Evolutionary conservation across 2,113 vertebrate genomes (phyloP), one percentile per base, ranked within the genome.

Genomic region (Manacus vitellinus): DNA sequence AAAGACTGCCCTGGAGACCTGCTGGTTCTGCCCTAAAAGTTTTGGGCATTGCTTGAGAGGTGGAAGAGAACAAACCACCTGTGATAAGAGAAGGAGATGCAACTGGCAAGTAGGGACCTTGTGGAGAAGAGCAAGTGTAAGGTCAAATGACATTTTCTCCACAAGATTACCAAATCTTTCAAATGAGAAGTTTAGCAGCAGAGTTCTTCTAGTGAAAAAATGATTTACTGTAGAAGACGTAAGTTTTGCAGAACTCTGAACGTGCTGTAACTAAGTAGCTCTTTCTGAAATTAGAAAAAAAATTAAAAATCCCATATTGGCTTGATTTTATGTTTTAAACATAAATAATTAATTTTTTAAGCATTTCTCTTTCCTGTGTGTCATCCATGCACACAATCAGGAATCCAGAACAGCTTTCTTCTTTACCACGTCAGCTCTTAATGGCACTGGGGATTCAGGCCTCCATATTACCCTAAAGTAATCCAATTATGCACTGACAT

Each of bases 401-500:
- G 37, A 95, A 58, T 71, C 12, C 39, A 71, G 70, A 89, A 61
- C 37, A 78, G 76, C 44, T 86, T 52, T 85, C 33, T 30, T 80
- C 44, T 88, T 66, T 39, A 89, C 43, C 62, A 67, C 44, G 63
- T 65, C 25, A 88, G 3, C 49, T 90, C 27, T 71, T 67, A 65
- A 52, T 66, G 71, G 54, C n/a, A 12, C 30, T 20, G 30, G 22
- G 68, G 62, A 78, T 85, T 74, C 80, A 90, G 70, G 51, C 62
- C 70, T 85, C 88, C 15, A 4, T 24, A 56, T 61, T 80, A 61
- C 31, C 16, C 12, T 5, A 27, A 68, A 51, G 49, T 75, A 93
- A 97, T 94, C 95, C 91, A 62, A 83, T 97, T 95, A 92, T 49
- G 71, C 12, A 3, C 43, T 94, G 94, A 89, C 95, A 93, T 91